These are phyloP conservation scores for Lepisosteus osseus DNA, from an alignment of 2,113 vertebrate species.

Conservation along the genomic window DNA sequence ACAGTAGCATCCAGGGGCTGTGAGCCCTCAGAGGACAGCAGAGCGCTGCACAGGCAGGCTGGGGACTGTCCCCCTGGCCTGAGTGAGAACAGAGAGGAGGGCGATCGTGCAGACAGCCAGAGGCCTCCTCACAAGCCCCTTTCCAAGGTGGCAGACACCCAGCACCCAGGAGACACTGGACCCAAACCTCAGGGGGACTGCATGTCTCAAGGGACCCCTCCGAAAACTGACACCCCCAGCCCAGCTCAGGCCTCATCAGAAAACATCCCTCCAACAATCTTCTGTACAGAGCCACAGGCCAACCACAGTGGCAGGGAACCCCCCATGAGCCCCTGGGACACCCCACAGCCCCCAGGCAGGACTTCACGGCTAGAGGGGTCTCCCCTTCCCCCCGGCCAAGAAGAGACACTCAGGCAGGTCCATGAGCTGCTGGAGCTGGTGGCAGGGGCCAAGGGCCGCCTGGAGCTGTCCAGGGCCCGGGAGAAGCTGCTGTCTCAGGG, in stretches of 20 bases:
- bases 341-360: constrained; percentile 44
- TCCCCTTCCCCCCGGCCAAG: constrained; percentile 49
- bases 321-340: constrained; percentile 41
- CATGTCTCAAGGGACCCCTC: constrained; percentile 41
- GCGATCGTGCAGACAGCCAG: no score
- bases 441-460: constrained; percentile 63
- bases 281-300: constrained; percentile 59
- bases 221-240: constrained; percentile 37
- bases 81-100: constrained; percentile 43
- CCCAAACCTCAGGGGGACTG: constrained; percentile 19
- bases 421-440: constrained; percentile 76
- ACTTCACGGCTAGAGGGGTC: constrained; percentile 36
- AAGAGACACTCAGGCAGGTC: constrained; percentile 63
- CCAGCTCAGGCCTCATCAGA: constrained; percentile 53
- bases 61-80: constrained; percentile 38
- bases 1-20: no score
- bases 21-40: no score
- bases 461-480: constrained; percentile 53
- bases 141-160: not conserved
- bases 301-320: constrained; percentile 47
- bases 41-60: not conserved
- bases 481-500: constrained; percentile 54
- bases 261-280: constrained; percentile 59
- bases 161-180: not conserved
- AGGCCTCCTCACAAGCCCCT: not conserved